Evolutionary conservation across 2,888 invertebrate genomes (phyloP).

Genomic region (Drosophila picticornis): DNA sequence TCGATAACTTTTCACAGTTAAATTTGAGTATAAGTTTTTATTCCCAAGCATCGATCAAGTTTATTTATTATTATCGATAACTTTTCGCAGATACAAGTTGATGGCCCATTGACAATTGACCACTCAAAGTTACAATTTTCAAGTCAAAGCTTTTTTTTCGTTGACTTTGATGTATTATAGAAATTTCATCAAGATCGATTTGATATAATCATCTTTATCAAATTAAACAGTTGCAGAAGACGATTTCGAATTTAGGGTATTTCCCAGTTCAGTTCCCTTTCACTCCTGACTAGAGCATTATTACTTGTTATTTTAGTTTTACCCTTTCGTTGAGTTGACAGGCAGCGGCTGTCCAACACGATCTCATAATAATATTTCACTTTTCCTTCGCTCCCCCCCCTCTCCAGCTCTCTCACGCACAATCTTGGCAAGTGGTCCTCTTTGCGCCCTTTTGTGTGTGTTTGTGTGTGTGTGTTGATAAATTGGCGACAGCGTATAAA

Average conservation of each 20-base stretch:
- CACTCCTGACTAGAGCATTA: not conserved
- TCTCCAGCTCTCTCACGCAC: not conserved
- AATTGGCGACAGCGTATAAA: constrained; percentile 84
- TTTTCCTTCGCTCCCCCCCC: constrained; percentile 14
- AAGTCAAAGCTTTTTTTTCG: not conserved
- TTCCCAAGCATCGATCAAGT: no score
- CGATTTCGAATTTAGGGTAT: no score
- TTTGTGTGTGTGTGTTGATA: constrained; percentile 65
- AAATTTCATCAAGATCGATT: not conserved
- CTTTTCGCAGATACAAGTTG: not conserved
- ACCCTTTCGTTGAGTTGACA: constrained; percentile 19
- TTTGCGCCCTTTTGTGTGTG: constrained; percentile 4
- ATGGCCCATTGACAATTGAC: no score
- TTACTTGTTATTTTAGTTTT: constrained; percentile 17
- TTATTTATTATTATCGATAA: no score
- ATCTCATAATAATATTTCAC: constrained; percentile 77
- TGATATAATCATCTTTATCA: not conserved
- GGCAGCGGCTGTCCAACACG: constrained; percentile 56
- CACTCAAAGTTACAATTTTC: not conserved
- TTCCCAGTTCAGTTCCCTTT: no score
- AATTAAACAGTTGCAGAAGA: not conserved
- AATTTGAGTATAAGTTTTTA: no score
- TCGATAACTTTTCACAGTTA: no score
- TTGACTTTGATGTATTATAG: not conserved
- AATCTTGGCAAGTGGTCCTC: constrained; percentile 20